Base-by-base conservation (phyloP, 2,888 invertebrate genomes). In the Hymenopus coronatus region DNA sequence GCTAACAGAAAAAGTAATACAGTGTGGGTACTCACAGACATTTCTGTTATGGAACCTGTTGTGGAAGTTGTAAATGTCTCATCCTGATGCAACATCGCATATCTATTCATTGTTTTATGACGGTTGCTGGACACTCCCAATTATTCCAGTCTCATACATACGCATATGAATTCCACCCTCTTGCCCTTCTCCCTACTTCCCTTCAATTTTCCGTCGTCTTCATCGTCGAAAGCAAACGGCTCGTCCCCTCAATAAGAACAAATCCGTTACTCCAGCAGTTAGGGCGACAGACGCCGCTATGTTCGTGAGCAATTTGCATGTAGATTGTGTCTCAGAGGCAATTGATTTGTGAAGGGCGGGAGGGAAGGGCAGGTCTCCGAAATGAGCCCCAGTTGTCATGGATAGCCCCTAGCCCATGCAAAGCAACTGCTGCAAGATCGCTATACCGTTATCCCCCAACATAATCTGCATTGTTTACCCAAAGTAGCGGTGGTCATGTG, bases 241-340 rank as follows among this genome's bases (percentile, higher is more conserved):
- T 25, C 25, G 25, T 28, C 28, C 30, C 33, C 20, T 28, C 84
- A 84, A 27, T 46, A 27, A 85, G 85, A 85, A 15, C 85, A 85
- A 85, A 85, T 85, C 85, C 85, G 54, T 70, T 70, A 70, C 54
- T 70, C 40, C 54, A 70, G 9, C 54, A 40, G 54, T 20, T 28
- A 85, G 33, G 15, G 25, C 40, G 20, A 70, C 54, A 70, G 3
- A 20, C 20, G 84, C 46, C 40, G 33, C 84, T 84, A 20, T 33
- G 84, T 84, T 33, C 25, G 33, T 84, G 87, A 12, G 30, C 46
- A 83, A 88, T 88, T 88, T 88, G 88, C 88, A 88, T 88, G 88
- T 88, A 88, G 88, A 88, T 88, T 88, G 83, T 40, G 88, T 27
- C 46, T 33, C 82, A 82, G 40, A 33, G 83, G 40, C 88, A 88